phyloP scores from a whole-genome alignment of 1,140 invertebrate genomes.

The Maniola jurtina region DNA sequence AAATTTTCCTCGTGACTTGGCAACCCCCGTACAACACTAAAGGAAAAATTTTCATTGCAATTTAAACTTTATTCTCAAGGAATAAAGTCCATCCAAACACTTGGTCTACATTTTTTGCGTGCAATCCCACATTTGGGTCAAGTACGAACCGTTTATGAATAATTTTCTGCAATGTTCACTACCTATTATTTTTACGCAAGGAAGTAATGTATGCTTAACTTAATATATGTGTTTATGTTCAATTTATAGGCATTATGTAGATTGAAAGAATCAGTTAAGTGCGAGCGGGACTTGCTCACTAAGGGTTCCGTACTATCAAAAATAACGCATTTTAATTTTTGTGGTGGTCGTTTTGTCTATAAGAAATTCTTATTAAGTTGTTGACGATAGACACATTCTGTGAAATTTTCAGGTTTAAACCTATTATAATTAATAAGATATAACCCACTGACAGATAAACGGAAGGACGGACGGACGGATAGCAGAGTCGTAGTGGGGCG shows the following conservation, averaged over 20 bases:
- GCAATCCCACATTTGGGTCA: constrained; percentile 25
- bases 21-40: background rate
- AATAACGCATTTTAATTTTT: too few relatives aligned
- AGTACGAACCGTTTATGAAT: constrained; percentile 18
- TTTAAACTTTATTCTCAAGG: constrained; percentile 4
- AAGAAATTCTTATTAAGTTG: too few relatives aligned
- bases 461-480: too few relatives aligned
- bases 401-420: too few relatives aligned
- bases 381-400: too few relatives aligned
- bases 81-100: background rate
- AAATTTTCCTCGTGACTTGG: background rate
- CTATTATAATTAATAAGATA: too few relatives aligned
- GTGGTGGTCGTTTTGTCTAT: too few relatives aligned
- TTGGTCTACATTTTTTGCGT: constrained; percentile 27
- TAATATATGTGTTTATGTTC: constrained; percentile 24
- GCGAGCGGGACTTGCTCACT: too few relatives aligned
- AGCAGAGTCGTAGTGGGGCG: too few relatives aligned
- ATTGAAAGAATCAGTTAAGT: background rate
- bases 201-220: constrained; percentile 19
- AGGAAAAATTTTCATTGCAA: background rate
- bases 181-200: constrained; percentile 34
- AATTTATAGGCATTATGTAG: constrained; percentile 18
- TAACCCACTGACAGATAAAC: too few relatives aligned
- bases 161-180: constrained; percentile 30
- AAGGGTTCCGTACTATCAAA: too few relatives aligned